Percentiles rank a stretch among this genome's conserved stretches.
Conservation (phyloP, 2,888 invertebrate genomes). For the Pseudolycoriella hygida region DNA sequence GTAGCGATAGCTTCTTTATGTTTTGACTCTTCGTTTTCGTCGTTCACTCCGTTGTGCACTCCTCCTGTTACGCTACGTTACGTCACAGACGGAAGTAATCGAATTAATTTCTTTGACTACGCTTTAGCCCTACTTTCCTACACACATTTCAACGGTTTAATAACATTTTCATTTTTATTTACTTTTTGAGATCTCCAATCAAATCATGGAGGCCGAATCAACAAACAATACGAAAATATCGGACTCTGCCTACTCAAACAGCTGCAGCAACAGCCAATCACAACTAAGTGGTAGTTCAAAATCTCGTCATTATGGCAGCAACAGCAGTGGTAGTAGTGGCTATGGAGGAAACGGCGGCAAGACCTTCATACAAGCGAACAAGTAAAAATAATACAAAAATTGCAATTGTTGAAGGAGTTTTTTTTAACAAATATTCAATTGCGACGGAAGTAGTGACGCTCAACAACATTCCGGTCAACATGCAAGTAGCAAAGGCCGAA, state of each 20-base stretch:
- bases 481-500: slow-evolving; percentile 36
- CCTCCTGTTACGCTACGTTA: no score
- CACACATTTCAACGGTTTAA: no score
- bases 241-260: slow-evolving; percentile 68
- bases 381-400: slow-evolving; percentile 22
- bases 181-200: no score
- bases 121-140: no score
- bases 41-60: no score
- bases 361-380: slow-evolving; percentile 39
- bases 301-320: slow-evolving; percentile 56
- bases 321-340: slow-evolving; percentile 64
- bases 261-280: slow-evolving; percentile 67
- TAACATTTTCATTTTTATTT: no score
- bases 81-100: no score
- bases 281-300: slow-evolving; percentile 62
- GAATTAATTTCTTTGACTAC: no score
- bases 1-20: no score
- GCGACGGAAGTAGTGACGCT: neutral
- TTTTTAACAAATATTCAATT: slow-evolving; percentile 10
- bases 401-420: neutral
- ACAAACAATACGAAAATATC: slow-evolving; percentile 48
- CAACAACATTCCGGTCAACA: slow-evolving; percentile 26
- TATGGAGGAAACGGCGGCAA: slow-evolving; percentile 56
- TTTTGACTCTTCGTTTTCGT: no score
- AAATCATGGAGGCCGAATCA: slow-evolving; percentile 27